Conservation (phyloP, 2,113 vertebrate species). For the Bagarius yarrelli region DNA sequence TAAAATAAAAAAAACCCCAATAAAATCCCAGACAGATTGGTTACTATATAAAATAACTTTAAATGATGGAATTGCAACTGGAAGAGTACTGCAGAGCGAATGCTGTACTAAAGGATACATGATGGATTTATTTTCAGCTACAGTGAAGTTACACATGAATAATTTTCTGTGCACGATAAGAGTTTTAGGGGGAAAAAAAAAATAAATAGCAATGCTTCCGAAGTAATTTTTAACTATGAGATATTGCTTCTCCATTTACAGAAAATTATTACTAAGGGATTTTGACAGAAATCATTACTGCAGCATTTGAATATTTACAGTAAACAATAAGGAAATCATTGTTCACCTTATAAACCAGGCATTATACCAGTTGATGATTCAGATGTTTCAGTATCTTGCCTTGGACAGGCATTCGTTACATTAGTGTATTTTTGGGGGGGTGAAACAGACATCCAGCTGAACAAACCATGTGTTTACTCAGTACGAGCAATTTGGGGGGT, state of each 20-base stretch:
- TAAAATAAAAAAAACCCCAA: no score
- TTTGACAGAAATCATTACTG: background rate
- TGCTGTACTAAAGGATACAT: background rate
- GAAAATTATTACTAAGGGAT: background rate
- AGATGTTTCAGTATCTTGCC: constrained; percentile 13
- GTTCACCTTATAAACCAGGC: constrained; percentile 13
- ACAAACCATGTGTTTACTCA: constrained; percentile 39
- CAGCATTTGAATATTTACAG: background rate
- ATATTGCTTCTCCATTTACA: background rate
- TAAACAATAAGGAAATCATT: background rate
- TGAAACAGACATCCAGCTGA: constrained; percentile 31
- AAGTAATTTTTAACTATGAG: background rate
- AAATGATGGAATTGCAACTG: background rate
- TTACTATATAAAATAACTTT: no score
- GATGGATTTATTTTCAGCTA: background rate
- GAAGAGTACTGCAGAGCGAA: background rate
- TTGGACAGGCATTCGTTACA: constrained; percentile 9
- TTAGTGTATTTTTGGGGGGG: constrained; percentile 27
- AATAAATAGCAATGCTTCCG: background rate
- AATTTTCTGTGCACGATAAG: background rate
- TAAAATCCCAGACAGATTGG: no score
- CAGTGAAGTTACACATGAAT: constrained; percentile 3
- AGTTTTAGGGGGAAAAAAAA: no score
- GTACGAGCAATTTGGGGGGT: constrained; percentile 37
- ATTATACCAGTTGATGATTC: constrained; percentile 10